These are phyloP conservation scores for Amphiprion clarkii DNA, from an alignment of 2,797 vertebrate genomes.

Conservation along the genomic window DNA sequence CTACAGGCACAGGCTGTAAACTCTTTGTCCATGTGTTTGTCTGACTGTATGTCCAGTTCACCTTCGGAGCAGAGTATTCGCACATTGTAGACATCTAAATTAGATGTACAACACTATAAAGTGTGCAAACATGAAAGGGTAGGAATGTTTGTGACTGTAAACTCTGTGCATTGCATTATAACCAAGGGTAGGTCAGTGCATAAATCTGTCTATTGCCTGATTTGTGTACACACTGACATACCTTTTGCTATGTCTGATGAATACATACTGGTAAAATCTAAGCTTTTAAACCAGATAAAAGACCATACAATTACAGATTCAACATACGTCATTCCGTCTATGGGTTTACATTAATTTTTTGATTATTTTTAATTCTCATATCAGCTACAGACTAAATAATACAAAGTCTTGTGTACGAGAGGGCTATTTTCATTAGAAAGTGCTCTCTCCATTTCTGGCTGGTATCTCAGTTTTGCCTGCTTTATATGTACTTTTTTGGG, in stretches of 20 bases:
- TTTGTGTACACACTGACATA: neutral
- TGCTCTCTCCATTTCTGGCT: neutral
- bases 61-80: constrained; percentile 77
- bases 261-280: neutral
- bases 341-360: too few relatives aligned
- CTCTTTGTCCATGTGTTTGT: constrained; percentile 86
- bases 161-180: neutral
- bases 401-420: too few relatives aligned
- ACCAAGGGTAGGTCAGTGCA: too few relatives aligned
- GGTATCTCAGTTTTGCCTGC: neutral
- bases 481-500: neutral
- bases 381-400: too few relatives aligned
- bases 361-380: too few relatives aligned
- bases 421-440: too few relatives aligned
- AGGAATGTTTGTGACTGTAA: neutral
- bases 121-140: neutral
- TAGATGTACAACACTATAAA: neutral
- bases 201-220: too few relatives aligned
- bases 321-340: too few relatives aligned
- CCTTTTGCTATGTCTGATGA: too few relatives aligned
- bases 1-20: constrained; percentile 73
- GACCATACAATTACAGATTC: too few relatives aligned
- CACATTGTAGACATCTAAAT: constrained; percentile 84
- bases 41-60: constrained; percentile 81
- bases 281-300: too few relatives aligned